These are phyloP conservation scores for Colossoma macropomum DNA, from an alignment of 2,113 vertebrate genomes.

Conservation along the genomic window DNA sequence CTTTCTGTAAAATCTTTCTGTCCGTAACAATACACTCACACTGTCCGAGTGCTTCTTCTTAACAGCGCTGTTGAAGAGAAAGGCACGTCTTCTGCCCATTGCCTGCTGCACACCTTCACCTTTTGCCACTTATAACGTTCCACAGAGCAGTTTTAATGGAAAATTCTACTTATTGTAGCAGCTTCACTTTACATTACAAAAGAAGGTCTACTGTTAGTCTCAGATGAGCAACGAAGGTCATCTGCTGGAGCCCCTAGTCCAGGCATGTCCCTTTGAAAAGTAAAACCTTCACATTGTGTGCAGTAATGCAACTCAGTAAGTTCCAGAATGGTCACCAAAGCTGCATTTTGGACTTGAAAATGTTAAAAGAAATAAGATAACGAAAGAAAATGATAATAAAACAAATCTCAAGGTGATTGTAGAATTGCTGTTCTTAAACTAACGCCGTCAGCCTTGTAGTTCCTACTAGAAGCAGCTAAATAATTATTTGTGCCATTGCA, in stretches of 20 bases:
- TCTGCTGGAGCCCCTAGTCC: neutral
- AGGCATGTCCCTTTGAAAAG: constrained; percentile 16
- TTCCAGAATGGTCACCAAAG: neutral
- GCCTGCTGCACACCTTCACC: neutral
- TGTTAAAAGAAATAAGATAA: neutral
- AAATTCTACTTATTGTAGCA: constrained; percentile 9
- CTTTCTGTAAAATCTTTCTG: neutral
- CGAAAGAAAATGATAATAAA: neutral
- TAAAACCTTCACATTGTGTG: neutral
- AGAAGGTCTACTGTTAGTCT: neutral
- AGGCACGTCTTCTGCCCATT: neutral
- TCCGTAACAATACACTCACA: neutral
- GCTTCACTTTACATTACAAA: constrained; percentile 19
- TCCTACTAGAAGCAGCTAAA: neutral
- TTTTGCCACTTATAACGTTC: neutral
- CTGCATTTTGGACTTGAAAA: neutral
- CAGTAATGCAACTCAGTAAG: neutral
- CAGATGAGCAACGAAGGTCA: constrained; percentile 20
- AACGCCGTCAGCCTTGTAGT: neutral
- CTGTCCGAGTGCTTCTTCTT: neutral
- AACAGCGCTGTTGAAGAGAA: neutral
- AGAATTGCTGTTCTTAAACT: neutral
- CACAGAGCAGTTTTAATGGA: neutral
- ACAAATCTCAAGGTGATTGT: neutral
- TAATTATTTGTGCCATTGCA: neutral